Percentiles rank a stretch among this genome's conserved stretches.
phyloP scores from a whole-genome alignment of 2,113 vertebrate species.

The human region GRCh38 chr21:33287001-33287500 shows the following conservation, averaged over 20 bases:
- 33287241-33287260: background rate
- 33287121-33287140: background rate
- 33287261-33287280: background rate
- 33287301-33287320: too few relatives aligned
- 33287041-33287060: background rate
- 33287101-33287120: background rate
- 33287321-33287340: accelerated
- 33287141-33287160: background rate
- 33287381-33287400: too few relatives aligned
- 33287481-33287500: too few relatives aligned
- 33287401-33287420: too few relatives aligned
- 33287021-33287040: background rate
- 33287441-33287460: too few relatives aligned
- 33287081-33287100: background rate
- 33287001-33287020: background rate
- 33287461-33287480: too few relatives aligned
- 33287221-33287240: accelerated
- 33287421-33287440: too few relatives aligned
- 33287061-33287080: background rate
- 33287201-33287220: background rate
- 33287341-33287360: too few relatives aligned
- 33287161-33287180: background rate
- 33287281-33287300: background rate
- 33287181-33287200: background rate
- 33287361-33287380: too few relatives aligned